Base-by-base conservation (phyloP, 1,140 invertebrate genomes). In the Drosophila albomicans region DNA sequence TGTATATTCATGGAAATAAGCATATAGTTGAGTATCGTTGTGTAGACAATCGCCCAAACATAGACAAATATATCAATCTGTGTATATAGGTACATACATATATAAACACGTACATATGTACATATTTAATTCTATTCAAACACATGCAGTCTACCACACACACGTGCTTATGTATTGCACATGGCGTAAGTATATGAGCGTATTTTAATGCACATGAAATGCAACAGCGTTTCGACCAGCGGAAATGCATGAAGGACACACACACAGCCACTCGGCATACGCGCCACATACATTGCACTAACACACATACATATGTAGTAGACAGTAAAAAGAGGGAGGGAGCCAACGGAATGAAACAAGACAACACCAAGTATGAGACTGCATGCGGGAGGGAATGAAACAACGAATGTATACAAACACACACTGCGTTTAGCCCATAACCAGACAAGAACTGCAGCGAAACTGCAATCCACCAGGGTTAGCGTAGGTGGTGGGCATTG, bases 161-260 rank as follows among this genome's bases (percentile, higher is more conserved):
- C 51, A 49, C 58, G 41, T 30, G 49, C 28, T 25, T 16, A 52
- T 70, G 61, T 38, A 30, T 49, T 20, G 20, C 38, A 58, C 13
- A 59, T 56, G n/a, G 13, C n/a, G 8, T 57, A 43, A 43, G 41
- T 30, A 32, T 51, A 20, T 16, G 46, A 38, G 32, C 16, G 13
- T 13, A 13, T 48, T 8, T 45, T 25, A 30, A 67, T 68, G 43
- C 69, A 78, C 41, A 78, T 74, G 65, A 69, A 69, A 43, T 74
- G 74, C 70, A 78, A 48, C 67, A 64, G 63, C 76, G 66, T 75
- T 67, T 69, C 66, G 71, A 75, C 70, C 73, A 82, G 64, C 79
- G 80, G 72, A 87, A 86, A 87, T 87, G 82, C 82, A 87, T 79
- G 69, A 65, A 62, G 32, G 20, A 38, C n/a, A 58, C 4, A 57